Base-by-base conservation (phyloP, 2,888 invertebrate genomes). In the Troides helena region DNA sequence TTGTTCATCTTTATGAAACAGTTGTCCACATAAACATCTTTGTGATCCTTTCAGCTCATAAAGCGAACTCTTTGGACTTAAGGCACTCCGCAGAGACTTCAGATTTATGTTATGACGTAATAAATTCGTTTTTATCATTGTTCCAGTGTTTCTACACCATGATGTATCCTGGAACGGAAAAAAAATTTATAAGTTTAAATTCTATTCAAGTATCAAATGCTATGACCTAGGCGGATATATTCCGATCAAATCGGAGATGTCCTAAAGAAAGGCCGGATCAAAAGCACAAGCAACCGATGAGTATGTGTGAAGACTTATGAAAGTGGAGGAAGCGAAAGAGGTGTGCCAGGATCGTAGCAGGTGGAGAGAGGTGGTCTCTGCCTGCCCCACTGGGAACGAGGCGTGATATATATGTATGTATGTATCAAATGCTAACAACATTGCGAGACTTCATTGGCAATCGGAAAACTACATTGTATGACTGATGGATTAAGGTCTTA, bases 11-110 rank as follows among this genome's bases (percentile, higher is more conserved):
- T 43, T 62, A 65, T 62, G 14, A 46, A 80, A 80, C 14, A 80
- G 12, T 62, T 79, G 77, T 0, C 80, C 76, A 17, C 85, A 85
- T 14, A 80, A 39, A 39, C 67, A 67, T n/a, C 46, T 4, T 18
- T 60, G 43, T 14, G 21, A 12, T 21, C 39, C 56, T 30, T 46
- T 67, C 3, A 3, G 57, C 17, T 39, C 18, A 57, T 58, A 43
- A 21, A 59, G 17, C 5, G 17, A 50, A 23, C 61, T 64, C 18
- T 58, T 67, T 30, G 56, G 30, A 30, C 57, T 46, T 64, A 60
- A 62, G 46, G 64, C 4, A 5, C 18, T 53, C 43, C 61, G 25
- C 3, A 67, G 21, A 0, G 67, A 57, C 18, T 64, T 70, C 0
- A 67, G 8, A 62, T 60, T 67, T 23, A 66, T 56, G 17, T 64